Base-by-base conservation (phyloP, 2,797 vertebrate species). In the Paratrypauchen microcephalus region DNA sequence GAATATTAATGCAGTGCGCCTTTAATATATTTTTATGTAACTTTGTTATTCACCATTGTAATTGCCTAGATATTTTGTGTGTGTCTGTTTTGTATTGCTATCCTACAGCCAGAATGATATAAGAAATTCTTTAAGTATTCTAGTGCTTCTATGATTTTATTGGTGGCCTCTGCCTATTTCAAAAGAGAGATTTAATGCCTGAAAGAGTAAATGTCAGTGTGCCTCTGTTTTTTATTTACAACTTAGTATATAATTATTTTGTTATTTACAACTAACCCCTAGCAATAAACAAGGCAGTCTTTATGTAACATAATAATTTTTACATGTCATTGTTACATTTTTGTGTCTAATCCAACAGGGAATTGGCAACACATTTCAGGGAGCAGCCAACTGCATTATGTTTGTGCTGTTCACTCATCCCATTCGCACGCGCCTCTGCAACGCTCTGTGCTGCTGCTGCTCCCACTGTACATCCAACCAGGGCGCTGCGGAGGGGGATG, bases 321-420 rank as follows among this genome's bases (percentile, higher is more conserved):
- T 24, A 24, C 54, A 24, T 56, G 26, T 13, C 26, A 58, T 21
- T 61, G 32, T 39, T 64, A 18, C 6, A 24, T 63, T 23, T 65
- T 71, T 47, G 57, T 0, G 68, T 78, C 57, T 67, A 6, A 50
- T 56, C 68, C 73, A 5, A 73, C 93, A 97, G 97, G 97, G 97
- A 0, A 90, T 99, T 0, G 97, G 97, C 6, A 99, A 99, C 93
- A 99, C 96, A 0, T 97, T 95, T 59, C 97, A 99, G 83, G 97
- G 97, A 78, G 97, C 96, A 0, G 97, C 97, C 77, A 99, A 99
- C 92, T 98, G 97, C 83, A 92, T 98, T 81, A 93, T 96, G 94
- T 99, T 99, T 3, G 95, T 96, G 1, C 82, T 98, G 52, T 95
- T 95, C 30, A 99, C 97, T 0, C 90, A 82, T 0, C 93, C 90